Evolutionary conservation across 2,888 invertebrate species (phyloP).

Genomic region (Campaea margaritaria): DNA sequence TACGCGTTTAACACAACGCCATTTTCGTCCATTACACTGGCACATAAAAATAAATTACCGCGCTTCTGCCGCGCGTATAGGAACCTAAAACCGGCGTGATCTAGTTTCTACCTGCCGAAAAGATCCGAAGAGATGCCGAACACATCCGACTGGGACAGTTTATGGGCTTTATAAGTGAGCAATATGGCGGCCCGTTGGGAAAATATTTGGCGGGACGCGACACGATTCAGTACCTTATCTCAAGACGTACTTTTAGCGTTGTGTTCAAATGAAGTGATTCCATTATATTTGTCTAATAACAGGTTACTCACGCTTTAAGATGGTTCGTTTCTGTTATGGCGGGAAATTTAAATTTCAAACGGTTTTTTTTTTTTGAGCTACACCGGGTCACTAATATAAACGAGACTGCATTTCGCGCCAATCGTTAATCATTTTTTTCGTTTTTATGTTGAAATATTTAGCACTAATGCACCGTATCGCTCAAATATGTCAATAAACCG

Average conservation of each 20-base stretch:
- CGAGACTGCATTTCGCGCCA: too few relatives aligned
- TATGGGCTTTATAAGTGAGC: conserved; percentile 67
- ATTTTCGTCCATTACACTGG: conserved; percentile 33
- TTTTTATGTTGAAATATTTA: too few relatives aligned
- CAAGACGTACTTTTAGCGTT: background rate
- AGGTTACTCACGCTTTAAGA: too few relatives aligned
- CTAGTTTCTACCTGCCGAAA: conserved; percentile 39
- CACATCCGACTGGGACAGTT: conserved; percentile 52
- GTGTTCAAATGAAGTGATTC: too few relatives aligned
- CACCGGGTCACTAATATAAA: too few relatives aligned
- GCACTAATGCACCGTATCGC: too few relatives aligned
- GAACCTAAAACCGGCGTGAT: conserved; percentile 36
- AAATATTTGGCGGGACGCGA: conserved; percentile 53
- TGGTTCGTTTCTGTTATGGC: too few relatives aligned
- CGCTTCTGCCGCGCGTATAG: conserved; percentile 30
- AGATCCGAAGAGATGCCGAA: conserved; percentile 35
- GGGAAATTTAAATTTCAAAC: too few relatives aligned
- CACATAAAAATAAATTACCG: conserved; percentile 36
- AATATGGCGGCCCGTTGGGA: conserved; percentile 62
- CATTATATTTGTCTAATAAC: too few relatives aligned
- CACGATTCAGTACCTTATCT: conserved; percentile 24
- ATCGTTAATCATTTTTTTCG: too few relatives aligned
- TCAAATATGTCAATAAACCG: too few relatives aligned
- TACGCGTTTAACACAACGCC: conserved; percentile 28
- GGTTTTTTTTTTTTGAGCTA: too few relatives aligned